These are phyloP conservation scores for Chloebia gouldiae DNA, from an alignment of 2,113 vertebrate genomes.

Conservation along the genomic window DNA sequence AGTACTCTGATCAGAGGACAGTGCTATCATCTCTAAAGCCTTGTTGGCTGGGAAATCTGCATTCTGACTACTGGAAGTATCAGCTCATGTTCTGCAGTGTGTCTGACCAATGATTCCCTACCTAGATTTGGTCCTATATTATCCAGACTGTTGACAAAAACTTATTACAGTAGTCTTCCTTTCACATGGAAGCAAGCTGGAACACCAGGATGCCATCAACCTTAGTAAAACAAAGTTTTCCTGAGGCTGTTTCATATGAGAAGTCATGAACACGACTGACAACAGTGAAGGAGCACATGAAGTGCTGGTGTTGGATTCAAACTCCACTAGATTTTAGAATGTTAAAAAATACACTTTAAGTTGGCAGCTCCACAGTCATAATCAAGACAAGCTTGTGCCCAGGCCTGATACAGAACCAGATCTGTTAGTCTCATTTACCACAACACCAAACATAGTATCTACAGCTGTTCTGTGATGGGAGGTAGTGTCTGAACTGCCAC, in stretches of 20 bases:
- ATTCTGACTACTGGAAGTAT: neutral
- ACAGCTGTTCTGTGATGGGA: neutral
- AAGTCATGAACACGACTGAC: neutral
- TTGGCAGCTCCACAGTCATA: neutral
- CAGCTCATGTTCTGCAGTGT: neutral
- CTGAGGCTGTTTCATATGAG: neutral
- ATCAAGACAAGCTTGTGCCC: neutral
- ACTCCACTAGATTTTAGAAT: neutral
- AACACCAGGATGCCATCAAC: neutral
- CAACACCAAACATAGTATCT: fast-evolving
- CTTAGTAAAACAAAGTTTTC: neutral
- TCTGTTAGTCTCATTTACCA: neutral
- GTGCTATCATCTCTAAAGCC: neutral
- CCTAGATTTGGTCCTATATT: neutral
- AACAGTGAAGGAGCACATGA: neutral
- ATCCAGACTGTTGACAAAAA: neutral
- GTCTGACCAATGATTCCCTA: neutral
- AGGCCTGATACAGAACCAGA: neutral
- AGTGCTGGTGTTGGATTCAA: neutral
- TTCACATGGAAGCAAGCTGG: neutral
- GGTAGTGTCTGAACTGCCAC: neutral
- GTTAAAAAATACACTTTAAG: neutral
- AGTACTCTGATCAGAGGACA: neutral
- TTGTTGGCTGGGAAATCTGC: fast-evolving
- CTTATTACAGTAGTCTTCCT: neutral